Evolutionary conservation across 2,113 vertebrate genomes (phyloP).

Genomic region (Cephalopholis sonnerati): DNA sequence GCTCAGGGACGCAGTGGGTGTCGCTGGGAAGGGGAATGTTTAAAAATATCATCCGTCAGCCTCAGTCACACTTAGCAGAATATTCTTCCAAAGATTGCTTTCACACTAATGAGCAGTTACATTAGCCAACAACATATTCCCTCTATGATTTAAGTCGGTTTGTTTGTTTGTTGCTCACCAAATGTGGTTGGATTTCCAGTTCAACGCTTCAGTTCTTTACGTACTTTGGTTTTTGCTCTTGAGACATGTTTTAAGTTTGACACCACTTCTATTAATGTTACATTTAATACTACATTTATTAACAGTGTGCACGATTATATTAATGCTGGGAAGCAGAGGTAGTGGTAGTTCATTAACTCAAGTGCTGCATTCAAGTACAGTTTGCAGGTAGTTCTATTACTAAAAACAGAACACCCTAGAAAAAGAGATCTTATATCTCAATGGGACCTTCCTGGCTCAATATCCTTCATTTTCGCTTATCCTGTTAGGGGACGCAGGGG

Average conservation of each 20-base stretch:
- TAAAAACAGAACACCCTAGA: too few relatives aligned
- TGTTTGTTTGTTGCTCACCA: slow-evolving; percentile 26
- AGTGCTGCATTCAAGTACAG: neutral
- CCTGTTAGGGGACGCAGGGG: too few relatives aligned
- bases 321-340: neutral
- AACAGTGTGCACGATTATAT: neutral
- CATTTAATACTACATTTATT: neutral
- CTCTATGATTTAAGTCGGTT: slow-evolving; percentile 36
- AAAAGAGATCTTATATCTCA: too few relatives aligned
- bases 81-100: slow-evolving; percentile 18
- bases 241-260: neutral
- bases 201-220: neutral
- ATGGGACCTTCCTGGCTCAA: too few relatives aligned
- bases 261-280: neutral
- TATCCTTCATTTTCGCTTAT: too few relatives aligned
- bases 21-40: slow-evolving; percentile 4
- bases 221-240: neutral
- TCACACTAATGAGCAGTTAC: slow-evolving; percentile 11
- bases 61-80: neutral
- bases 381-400: neutral
- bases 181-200: slow-evolving; percentile 1
- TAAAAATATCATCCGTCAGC: slow-evolving; percentile 53
- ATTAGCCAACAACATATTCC: slow-evolving; percentile 20
- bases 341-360: neutral
- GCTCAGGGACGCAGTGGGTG: slow-evolving; percentile 15